These are phyloP conservation scores for Condylostylus longicornis DNA, from an alignment of 1,140 invertebrate genomes.

Conservation along the genomic window DNA sequence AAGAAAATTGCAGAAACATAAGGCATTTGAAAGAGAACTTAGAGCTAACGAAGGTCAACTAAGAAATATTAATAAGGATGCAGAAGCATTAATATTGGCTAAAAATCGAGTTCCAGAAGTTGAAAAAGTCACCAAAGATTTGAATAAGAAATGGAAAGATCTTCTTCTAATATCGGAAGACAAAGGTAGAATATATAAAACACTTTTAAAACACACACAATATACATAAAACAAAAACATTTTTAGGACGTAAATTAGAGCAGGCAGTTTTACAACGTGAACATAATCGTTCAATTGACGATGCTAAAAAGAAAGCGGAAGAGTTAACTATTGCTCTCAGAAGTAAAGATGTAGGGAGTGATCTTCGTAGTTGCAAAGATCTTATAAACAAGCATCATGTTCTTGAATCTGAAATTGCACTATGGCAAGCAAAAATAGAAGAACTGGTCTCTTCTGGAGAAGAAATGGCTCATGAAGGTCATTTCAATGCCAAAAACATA, in stretches of 20 bases:
- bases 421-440: slow-evolving; percentile 60
- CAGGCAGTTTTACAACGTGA: slow-evolving; percentile 32
- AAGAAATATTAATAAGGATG: slow-evolving; percentile 64
- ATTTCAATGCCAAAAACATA: slow-evolving; percentile 84
- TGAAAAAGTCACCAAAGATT: slow-evolving; percentile 41
- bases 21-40: slow-evolving; percentile 91
- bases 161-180: slow-evolving; percentile 56
- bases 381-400: slow-evolving; percentile 73
- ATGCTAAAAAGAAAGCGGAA: slow-evolving; percentile 64
- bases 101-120: slow-evolving; percentile 57
- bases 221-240: neutral
- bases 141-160: slow-evolving; percentile 60
- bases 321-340: slow-evolving; percentile 60
- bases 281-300: slow-evolving; percentile 47
- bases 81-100: slow-evolving; percentile 50
- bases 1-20: slow-evolving; percentile 90
- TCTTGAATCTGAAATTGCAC: slow-evolving; percentile 62
- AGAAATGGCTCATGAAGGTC: slow-evolving; percentile 80
- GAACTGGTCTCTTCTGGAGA: slow-evolving; percentile 65
- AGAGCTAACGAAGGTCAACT: slow-evolving; percentile 81
- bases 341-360: slow-evolving; percentile 65
- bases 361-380: slow-evolving; percentile 77
- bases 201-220: neutral
- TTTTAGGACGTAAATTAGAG: slow-evolving; percentile 50
- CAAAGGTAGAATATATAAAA: too few species aligned